Evolutionary conservation across 2,888 invertebrate genomes (phyloP), one percentile per base, ranked within the genome.

Genomic region (Leucozona laternaria): DNA sequence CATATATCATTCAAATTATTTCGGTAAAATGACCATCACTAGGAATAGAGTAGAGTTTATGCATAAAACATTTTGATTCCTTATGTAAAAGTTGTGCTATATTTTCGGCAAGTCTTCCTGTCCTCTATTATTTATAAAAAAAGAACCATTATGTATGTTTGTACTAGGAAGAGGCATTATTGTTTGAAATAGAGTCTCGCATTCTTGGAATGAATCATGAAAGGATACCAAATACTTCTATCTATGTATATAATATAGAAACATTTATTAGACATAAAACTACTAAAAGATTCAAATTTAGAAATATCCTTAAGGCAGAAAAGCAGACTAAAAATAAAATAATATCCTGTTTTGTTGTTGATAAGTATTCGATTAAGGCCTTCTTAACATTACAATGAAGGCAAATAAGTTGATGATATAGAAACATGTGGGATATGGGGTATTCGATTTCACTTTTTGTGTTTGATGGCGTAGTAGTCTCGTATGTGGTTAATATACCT

Each of bases 1-100:
- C n/a, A n/a, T n/a, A n/a, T n/a, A n/a, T n/a, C n/a, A 40, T 37
- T 60, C 58, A 60, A 58, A 60, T 37, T 20, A 37, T 58, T 58
- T 58, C 6, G 58, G 37, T 15, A 22, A 22, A 37, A 57, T 20
- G 10, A 4, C 15, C 7, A 15, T 13, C 58, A 1, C n/a, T 17
- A 31, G 6, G 2, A 58, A 17, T 13, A 37, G 1, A 53, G 2
- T 48, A 34, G 10, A 37, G 20, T 37, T 37, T 22, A 37, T 60
- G 58, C 37, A 37, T 60, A 37, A 37, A 60, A 60, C 34, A 37
- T 60, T 37, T 58, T 60, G 4, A 37, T 22, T 60, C 40, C 15
- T 40, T 60, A 22, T 37, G 20, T 17, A 60, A 15, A 37, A 60
- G 37, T 20, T 60, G 8, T 60, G 22, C 22, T 60, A 37, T 60